Evolutionary conservation across 2,797 vertebrate species (phyloP), one percentile per base, ranked within the genome.

Genomic region (Acanthis flammea): DNA sequence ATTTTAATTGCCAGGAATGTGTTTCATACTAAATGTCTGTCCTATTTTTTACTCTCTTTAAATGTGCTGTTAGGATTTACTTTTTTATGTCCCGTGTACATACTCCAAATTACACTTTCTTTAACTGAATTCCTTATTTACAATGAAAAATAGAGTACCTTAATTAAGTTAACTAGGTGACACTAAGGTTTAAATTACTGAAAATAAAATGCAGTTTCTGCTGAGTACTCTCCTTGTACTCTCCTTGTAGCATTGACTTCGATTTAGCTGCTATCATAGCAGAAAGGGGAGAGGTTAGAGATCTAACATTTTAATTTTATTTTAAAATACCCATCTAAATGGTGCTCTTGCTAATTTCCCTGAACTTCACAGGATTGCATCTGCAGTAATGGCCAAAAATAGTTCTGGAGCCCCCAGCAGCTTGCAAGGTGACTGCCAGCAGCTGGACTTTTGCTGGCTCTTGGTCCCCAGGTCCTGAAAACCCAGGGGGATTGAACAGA

Each of bases 1-100:
- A 97, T 94, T 96, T 96, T 97, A 95, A 96, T 96, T 96, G 95
- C 80, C 72, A 94, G 88, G 91, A 96, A 95, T 92, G 79, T 66
- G 91, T 95, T 97, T 96, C 77, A 84, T 81, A 58, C 78, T 94
- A 90, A 96, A 91, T 37, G 77, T 88, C 86, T 84, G 60, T 67
- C 92, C 86, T 72, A 51, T 93, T 97, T 96, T 89, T 92, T 93
- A 72, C 65, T 94, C 41, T 87, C 65, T 76, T 94, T 93, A 96
- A 89, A 79, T 27, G 28, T 28, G n/a, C 33, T 51, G 2, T 51
- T 67, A 83, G 31, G 39, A 58, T 83, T 90, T 86, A 42, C 48
- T 73, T 81, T 42, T 47, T 53, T 47, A 21, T 77, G 75, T 42
- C 67, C 67, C 7, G 1, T 54, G 67, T 58, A 70, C 47, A n/a